A percentile compares a stretch with the other conserved stretches of the same genome.
phyloP scores from a whole-genome alignment of 2,888 invertebrate genomes.

The Caenorhabditis zanzibari region DNA sequence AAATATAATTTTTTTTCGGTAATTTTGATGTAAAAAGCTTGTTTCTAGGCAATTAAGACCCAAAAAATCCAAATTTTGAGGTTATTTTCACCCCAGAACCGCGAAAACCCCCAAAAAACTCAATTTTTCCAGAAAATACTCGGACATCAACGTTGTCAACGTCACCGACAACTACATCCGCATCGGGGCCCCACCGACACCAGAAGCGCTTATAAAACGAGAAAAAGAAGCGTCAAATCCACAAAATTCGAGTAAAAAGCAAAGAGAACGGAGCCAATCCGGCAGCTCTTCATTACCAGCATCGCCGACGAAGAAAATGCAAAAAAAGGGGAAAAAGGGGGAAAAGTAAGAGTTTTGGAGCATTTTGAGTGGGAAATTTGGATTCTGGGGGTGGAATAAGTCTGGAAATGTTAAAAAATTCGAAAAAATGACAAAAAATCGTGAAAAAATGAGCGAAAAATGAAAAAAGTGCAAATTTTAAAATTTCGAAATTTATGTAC shows the following conservation, averaged over 20 bases:
- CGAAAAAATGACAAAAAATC: no score
- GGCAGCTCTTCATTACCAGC: background rate
- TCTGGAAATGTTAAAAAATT: background rate
- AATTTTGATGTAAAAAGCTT: background rate
- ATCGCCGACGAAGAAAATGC: conserved; percentile 49
- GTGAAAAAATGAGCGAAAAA: no score
- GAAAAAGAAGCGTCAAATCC: conserved; percentile 40
- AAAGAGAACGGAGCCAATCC: conserved; percentile 5
- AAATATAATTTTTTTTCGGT: background rate
- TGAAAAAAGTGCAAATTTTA: no score
- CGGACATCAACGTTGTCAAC: conserved; percentile 60
- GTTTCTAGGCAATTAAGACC: background rate
- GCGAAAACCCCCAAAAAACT: no score
- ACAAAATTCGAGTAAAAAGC: background rate
- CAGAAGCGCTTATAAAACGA: conserved; percentile 39
- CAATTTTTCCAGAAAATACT: conserved; percentile 53
- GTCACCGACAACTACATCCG: conserved; percentile 55
- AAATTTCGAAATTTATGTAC: no score
- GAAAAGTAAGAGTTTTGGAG: conserved; percentile 10
- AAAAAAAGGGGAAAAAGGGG: conserved; percentile 39
- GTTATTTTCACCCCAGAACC: background rate
- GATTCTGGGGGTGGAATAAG: background rate
- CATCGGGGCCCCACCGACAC: conserved; percentile 63
- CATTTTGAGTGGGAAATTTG: background rate
- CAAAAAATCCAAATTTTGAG: background rate